Evolutionary conservation across 1,140 invertebrate genomes (phyloP), one percentile per base, ranked within the genome.

Genomic region (Zaprionus tsacasi): DNA sequence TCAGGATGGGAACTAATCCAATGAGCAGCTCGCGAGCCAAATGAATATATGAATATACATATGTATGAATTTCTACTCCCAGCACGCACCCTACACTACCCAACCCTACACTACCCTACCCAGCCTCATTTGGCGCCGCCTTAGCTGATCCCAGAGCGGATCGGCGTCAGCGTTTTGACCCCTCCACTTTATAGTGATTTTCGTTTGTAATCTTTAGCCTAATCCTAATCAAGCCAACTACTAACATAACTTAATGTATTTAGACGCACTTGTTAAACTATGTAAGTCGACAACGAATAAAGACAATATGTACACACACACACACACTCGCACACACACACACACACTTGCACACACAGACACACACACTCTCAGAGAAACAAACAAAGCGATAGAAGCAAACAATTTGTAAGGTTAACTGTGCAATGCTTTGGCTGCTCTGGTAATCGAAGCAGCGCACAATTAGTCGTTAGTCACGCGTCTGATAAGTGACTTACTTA

Each of bases 271-370:
- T 88, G 83, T 88, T 88, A 80, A 88, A 76, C 79, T 88, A 81
- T 83, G 68, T 88, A 88, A 88, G 83, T 85, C 83, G 72, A 89
- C 83, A 88, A 89, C 85, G 85, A 88, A 88, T 88, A 88, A 88
- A 88, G 83, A 88, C 83, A 88, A 88, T 83, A 86, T 79, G 65
- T 67, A 76, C 64, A 66, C 10, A 36, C 64, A 66, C 63, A 43
- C 27, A 35, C 11, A 50, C 12, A 36, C 12, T 54, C 30, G 25
- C 33, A 25, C 11, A 52, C 36, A 67, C 15, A 50, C 25, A 27
- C 8, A 43, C 30, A 54, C 50, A 79, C 30, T 64, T 59, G 50
- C 27, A 61, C 27, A 65, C 27, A 30, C 57, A 59, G 35, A 50
- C 30, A 67, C 48, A 78, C 25, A 66, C 59, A 61, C 73, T 60